A percentile compares a stretch with the other conserved stretches of the same genome.
These are phyloP conservation scores for Drosophila seclusa DNA, from an alignment of 2,888 invertebrate species.

Conservation along the genomic window DNA sequence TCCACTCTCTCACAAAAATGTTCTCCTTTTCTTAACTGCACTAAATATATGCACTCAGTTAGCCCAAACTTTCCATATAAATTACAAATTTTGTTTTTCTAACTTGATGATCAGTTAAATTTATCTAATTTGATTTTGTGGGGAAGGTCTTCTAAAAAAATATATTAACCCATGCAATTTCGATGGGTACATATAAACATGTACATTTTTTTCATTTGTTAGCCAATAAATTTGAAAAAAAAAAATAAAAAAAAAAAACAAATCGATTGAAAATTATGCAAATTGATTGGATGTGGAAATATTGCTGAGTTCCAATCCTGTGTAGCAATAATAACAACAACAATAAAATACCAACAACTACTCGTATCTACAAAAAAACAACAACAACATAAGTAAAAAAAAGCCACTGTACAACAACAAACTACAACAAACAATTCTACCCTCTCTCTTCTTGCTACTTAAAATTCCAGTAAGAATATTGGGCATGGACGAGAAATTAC, in stretches of 20 bases:
- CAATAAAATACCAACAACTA: conserved; percentile 41
- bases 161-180: conserved; percentile 15
- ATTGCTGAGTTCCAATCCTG: conserved; percentile 49
- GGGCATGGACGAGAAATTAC: conserved; percentile 85
- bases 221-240: background rate
- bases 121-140: conserved; percentile 33
- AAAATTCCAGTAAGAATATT: conserved; percentile 85
- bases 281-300: conserved; percentile 61
- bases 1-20: conserved; percentile 12
- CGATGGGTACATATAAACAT: conserved; percentile 34
- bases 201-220: conserved; percentile 37
- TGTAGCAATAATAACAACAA: conserved; percentile 54
- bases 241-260: conserved; percentile 22
- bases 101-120: conserved; percentile 20
- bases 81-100: conserved; percentile 19
- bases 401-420: conserved; percentile 61
- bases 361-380: conserved; percentile 41
- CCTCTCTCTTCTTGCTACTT: conserved; percentile 79
- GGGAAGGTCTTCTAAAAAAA: conserved; percentile 17
- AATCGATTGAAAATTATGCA: conserved; percentile 41
- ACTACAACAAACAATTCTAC: conserved; percentile 63
- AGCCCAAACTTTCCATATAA: conserved; percentile 30
- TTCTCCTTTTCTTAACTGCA: conserved; percentile 20
- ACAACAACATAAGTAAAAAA: conserved; percentile 37
- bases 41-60: conserved; percentile 20